Evolutionary conservation across 2,888 invertebrate genomes (phyloP).

Genomic region (Pasiphila rectangulata): DNA sequence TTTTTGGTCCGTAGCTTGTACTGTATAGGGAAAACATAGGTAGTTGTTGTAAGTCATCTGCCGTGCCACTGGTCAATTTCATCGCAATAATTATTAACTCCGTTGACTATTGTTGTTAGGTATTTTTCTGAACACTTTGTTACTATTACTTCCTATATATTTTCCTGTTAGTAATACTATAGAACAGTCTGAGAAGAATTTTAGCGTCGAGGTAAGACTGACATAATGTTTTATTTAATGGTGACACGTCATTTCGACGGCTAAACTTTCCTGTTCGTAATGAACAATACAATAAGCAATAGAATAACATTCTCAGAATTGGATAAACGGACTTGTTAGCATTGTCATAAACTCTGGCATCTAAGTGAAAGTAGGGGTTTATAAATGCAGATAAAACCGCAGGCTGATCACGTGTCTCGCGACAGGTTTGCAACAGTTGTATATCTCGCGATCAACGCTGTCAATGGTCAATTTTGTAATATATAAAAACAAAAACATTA

Average conservation of each 20-base stretch:
- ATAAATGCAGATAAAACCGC: too few relatives aligned
- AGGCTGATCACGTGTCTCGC: too few relatives aligned
- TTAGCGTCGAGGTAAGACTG: not conserved
- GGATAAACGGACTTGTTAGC: too few relatives aligned
- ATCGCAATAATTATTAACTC: constrained; percentile 24
- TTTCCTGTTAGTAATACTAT: constrained; percentile 13
- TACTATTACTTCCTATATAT: constrained; percentile 19
- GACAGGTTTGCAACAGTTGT: too few relatives aligned
- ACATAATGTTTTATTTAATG: not conserved
- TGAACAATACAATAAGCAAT: not conserved
- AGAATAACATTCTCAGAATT: not conserved
- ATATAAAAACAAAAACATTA: too few relatives aligned
- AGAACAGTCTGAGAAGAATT: not conserved
- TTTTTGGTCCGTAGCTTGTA: not conserved
- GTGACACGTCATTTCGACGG: not conserved
- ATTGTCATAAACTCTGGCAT: too few relatives aligned
- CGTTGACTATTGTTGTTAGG: constrained; percentile 10
- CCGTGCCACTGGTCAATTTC: constrained; percentile 28
- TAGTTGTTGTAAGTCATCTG: constrained; percentile 15
- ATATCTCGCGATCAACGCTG: too few relatives aligned
- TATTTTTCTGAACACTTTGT: constrained; percentile 14
- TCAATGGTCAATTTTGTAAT: too few relatives aligned
- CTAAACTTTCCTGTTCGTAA: not conserved
- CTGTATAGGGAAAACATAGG: not conserved
- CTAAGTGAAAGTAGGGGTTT: too few relatives aligned